These are phyloP conservation scores for Lumbricus terrestris DNA, from an alignment of 2,888 invertebrate genomes.

Conservation along the genomic window DNA sequence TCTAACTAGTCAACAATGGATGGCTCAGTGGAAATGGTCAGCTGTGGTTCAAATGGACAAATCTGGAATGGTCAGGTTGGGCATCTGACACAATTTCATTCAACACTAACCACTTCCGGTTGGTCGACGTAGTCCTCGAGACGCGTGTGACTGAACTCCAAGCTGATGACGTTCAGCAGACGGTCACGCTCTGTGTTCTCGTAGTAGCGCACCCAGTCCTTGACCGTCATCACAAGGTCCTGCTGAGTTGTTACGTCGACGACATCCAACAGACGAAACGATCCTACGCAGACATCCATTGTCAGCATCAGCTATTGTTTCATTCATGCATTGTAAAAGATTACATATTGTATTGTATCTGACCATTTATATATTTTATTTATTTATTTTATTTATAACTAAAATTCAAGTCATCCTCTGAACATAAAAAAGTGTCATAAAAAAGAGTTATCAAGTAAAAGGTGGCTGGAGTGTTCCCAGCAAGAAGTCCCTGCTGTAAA, in stretches of 20 bases:
- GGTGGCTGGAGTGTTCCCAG: background rate
- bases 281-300: conserved; percentile 67
- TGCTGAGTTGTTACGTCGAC: conserved; percentile 98
- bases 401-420: background rate
- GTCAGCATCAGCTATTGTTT: background rate
- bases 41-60: background rate
- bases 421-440: background rate
- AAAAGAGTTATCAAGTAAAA: background rate
- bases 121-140: conserved; percentile 91
- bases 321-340: background rate
- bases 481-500: background rate
- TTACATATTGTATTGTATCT: too few species aligned
- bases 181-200: conserved; percentile 65
- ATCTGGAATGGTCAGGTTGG: background rate
- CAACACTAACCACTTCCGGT: conserved; percentile 71
- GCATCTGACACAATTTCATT: background rate
- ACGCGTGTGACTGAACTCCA: conserved; percentile 94
- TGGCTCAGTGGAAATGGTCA: background rate
- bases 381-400: too few species aligned
- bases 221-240: conserved; percentile 96
- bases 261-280: conserved; percentile 86
- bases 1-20: too few species aligned
- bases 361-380: too few species aligned
- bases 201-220: conserved; percentile 89
- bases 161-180: conserved; percentile 86